Conservation (phyloP, 1,140 invertebrate genomes). For the Calycopis cecrops region DNA sequence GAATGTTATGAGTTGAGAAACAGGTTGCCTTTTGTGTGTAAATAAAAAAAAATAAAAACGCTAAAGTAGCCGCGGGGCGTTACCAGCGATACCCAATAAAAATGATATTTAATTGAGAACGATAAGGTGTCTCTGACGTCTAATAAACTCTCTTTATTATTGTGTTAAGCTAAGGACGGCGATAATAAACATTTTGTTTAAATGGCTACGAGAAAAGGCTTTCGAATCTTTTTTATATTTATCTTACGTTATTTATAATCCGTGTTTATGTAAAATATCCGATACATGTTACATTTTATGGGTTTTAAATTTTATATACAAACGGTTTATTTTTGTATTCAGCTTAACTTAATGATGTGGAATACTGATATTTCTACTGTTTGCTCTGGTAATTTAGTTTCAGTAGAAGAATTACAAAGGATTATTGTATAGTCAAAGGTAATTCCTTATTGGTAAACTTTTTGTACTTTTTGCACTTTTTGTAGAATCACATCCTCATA, state of each 20-base stretch:
- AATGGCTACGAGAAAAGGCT: slow-evolving; percentile 33
- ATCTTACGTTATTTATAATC: slow-evolving; percentile 15
- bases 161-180: slow-evolving; percentile 48
- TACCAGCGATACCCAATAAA: slow-evolving; percentile 64
- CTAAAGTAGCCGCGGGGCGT: slow-evolving; percentile 52
- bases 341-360: too few relatives aligned
- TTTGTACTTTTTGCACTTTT: too few relatives aligned
- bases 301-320: slow-evolving; percentile 10
- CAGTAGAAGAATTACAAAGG: too few relatives aligned
- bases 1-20: slow-evolving; percentile 5
- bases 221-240: slow-evolving; percentile 25
- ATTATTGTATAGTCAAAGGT: too few relatives aligned
- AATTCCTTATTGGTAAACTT: too few relatives aligned
- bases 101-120: slow-evolving; percentile 72
- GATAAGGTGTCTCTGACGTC: slow-evolving; percentile 60
- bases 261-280: slow-evolving; percentile 9
- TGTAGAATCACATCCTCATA: too few relatives aligned
- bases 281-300: neutral
- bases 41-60: slow-evolving; percentile 35
- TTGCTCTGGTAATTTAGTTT: too few relatives aligned
- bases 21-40: slow-evolving; percentile 16
- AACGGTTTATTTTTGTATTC: neutral
- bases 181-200: slow-evolving; percentile 54
- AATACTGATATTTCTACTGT: too few relatives aligned
- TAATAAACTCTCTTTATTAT: slow-evolving; percentile 70